These are phyloP conservation scores for Ia io DNA, from an alignment of 2,113 vertebrate species.

Conservation along the genomic window DNA sequence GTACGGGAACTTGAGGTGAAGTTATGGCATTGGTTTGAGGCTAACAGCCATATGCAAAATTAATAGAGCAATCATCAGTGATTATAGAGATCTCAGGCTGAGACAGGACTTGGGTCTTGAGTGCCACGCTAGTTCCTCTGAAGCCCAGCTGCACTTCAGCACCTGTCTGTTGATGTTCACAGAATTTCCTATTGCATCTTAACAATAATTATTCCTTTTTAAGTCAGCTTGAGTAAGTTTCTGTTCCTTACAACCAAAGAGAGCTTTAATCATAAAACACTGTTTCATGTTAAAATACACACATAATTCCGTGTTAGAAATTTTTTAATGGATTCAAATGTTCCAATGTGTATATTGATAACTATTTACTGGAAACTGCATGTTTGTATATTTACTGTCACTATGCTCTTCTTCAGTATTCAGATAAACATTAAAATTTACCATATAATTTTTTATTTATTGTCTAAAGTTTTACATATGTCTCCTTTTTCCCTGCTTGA, in stretches of 20 bases:
- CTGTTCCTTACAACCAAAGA: not conserved
- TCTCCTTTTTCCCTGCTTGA: too few relatives aligned
- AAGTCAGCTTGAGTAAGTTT: not conserved
- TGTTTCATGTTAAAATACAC: constrained; percentile 10
- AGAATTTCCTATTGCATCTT: not conserved
- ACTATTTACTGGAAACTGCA: not conserved
- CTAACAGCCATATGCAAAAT: not conserved
- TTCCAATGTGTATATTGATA: not conserved
- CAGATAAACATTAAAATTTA: constrained; percentile 9
- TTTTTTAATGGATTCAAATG: not conserved
- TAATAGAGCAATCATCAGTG: not conserved
- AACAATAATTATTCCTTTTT: constrained; percentile 1
- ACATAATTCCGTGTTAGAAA: not conserved
- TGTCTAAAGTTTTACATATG: not conserved
- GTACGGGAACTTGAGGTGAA: not conserved
- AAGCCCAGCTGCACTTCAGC: not conserved
- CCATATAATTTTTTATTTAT: not conserved
- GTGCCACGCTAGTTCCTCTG: not conserved
- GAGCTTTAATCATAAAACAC: not conserved
- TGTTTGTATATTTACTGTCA: not conserved
- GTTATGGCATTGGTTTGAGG: not conserved
- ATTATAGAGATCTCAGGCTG: not conserved
- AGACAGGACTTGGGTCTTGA: not conserved
- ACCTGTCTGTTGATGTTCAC: not conserved
- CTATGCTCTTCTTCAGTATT: not conserved